Evolutionary conservation across 2,888 invertebrate genomes (phyloP).

Genomic region (Mantis religiosa): DNA sequence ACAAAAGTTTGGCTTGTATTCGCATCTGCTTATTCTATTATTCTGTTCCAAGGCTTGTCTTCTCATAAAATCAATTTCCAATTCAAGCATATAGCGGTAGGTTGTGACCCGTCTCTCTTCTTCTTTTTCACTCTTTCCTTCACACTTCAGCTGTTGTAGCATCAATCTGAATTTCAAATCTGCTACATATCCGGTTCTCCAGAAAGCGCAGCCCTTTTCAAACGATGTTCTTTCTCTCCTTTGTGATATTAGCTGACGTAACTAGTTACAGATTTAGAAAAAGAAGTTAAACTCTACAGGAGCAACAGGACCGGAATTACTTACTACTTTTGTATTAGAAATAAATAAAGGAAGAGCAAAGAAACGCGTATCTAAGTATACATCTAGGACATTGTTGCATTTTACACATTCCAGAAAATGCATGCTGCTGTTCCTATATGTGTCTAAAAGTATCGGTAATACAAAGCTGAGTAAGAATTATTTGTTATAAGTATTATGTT

Average conservation of each 20-base stretch:
- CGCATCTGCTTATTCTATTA: background rate
- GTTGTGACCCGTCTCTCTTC: background rate
- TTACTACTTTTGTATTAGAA: too few relatives aligned
- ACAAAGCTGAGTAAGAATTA: too few relatives aligned
- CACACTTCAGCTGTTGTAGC: background rate
- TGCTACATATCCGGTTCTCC: background rate
- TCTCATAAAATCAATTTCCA: background rate
- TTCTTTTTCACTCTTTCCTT: background rate
- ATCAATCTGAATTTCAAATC: background rate
- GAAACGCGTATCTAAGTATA: too few relatives aligned
- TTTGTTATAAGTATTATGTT: too few relatives aligned
- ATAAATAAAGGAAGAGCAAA: too few relatives aligned
- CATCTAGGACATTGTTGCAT: too few relatives aligned
- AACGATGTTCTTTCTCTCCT: background rate
- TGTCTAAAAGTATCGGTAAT: too few relatives aligned
- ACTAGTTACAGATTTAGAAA: background rate
- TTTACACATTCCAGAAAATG: too few relatives aligned
- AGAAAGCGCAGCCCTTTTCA: background rate
- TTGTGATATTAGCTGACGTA: background rate
- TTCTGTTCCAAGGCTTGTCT: background rate
- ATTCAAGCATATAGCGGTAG: background rate
- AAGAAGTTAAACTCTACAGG: background rate
- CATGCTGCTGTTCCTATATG: too few relatives aligned
- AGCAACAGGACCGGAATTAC: too few relatives aligned
- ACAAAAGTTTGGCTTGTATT: background rate